These are phyloP conservation scores for Palythoa caribaeorum DNA, from an alignment of 92 coral and sea anemone genomes.

Conservation along the genomic window DNA sequence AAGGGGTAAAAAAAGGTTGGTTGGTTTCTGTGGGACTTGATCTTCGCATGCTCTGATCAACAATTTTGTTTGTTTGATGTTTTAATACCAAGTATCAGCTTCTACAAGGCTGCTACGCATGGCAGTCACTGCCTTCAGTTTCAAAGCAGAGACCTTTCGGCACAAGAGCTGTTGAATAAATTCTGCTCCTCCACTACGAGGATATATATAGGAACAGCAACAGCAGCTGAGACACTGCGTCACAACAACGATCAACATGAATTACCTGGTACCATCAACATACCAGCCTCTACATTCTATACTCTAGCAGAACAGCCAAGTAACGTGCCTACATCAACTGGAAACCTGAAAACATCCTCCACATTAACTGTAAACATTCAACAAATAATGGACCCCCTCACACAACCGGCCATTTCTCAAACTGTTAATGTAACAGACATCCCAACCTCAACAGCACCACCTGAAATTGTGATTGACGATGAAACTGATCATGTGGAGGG, in stretches of 20 bases:
- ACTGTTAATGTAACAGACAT: neutral
- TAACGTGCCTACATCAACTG: neutral
- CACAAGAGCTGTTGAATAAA: neutral
- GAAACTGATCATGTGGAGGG: neutral
- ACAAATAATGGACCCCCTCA: neutral
- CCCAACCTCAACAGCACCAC: neutral
- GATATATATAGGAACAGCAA: slow-evolving; percentile 7
- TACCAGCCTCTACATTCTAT: neutral
- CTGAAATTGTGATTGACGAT: neutral
- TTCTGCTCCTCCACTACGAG: neutral
- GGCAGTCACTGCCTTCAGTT: slow-evolving; percentile 4
- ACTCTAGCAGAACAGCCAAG: neutral
- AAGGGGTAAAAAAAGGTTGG: too few relatives aligned
- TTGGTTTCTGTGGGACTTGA: too few relatives aligned
- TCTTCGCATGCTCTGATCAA: too few relatives aligned
- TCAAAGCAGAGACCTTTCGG: neutral
- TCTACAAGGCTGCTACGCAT: slow-evolving; percentile 25
- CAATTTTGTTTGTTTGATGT: neutral
- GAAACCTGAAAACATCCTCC: neutral
- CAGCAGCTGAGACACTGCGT: neutral
- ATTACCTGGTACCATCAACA: neutral
- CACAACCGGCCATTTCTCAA: neutral
- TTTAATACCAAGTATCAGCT: slow-evolving; percentile 11
- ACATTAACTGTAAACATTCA: neutral
- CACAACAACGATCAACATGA: neutral